Base-by-base conservation (phyloP, 2,113 vertebrate species). In the Fregata magnificens region DNA sequence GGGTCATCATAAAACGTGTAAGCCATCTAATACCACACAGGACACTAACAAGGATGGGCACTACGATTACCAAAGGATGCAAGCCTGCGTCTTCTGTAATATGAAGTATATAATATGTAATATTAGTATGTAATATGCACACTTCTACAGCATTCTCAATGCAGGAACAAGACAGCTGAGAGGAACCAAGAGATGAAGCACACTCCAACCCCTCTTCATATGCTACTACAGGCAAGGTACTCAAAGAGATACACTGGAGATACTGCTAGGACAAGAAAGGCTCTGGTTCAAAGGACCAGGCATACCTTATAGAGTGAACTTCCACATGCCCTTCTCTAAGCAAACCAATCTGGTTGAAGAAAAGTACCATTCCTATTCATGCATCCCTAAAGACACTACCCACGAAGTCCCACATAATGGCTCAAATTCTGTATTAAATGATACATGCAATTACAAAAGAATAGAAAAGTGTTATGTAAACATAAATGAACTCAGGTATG, bases 101-200 rank as follows among this genome's bases (percentile, higher is more conserved):
- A 50, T 0, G 0, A 42, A 62, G 40, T 24, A 61, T 8, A 8
- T 4, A 58, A 25, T 10, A 31, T 13, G 9, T 7, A 34, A 44
- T 32, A 58, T 12, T 17, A 58, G 25, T 45, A 38, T 13, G 29
- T 6, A 52, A 28, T 47, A 53, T 38, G 44, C 22, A 62, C 3
- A 16, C 12, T 16, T n/a, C 55, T 36, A 47, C 50, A 69, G 59
- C 3, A 3, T 16, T 25, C 44, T 79, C 65, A 65, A 18, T 18
- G 10, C 16, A 44, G 40, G 19, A 79, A 55, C 24, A 55, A 40
- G 49, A 78, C 19, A 61, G 40, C 6, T 38, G 19, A 79, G 25
- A 86, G 52, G 22, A 86, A 87, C 19, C 45, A 55, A n/a, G 29
- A 70, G 32, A 50, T 19, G 17, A 79, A 56, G 18, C 32, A 66